Evolutionary conservation across 2,888 invertebrate genomes (phyloP).

Genomic region (Heliconius ethilla): DNA sequence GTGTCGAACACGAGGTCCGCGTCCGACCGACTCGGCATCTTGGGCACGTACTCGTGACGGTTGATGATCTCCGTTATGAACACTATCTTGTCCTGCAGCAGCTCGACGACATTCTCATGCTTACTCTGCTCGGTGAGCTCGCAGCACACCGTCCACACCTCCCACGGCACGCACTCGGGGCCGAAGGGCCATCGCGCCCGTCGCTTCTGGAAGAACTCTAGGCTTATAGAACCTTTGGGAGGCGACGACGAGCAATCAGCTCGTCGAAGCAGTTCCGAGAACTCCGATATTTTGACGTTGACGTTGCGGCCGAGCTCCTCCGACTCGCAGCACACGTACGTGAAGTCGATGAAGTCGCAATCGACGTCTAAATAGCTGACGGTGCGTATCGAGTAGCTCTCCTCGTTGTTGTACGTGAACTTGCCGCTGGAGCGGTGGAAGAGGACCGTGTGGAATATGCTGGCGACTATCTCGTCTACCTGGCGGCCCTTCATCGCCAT

Average conservation of each 20-base stretch:
- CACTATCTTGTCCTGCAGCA: slow-evolving; percentile 95
- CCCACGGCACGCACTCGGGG: slow-evolving; percentile 97
- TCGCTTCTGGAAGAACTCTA: slow-evolving; percentile 97
- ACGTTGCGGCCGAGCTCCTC: slow-evolving; percentile 87
- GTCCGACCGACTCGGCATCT: slow-evolving; percentile 96
- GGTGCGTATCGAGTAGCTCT: slow-evolving; percentile 97
- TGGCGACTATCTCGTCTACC: slow-evolving; percentile 94
- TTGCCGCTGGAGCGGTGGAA: slow-evolving; percentile 95
- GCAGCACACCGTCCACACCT: slow-evolving; percentile 97
- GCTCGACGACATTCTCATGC: slow-evolving; percentile 93
- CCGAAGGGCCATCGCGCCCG: slow-evolving; percentile 94
- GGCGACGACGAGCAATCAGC: slow-evolving; percentile 83
- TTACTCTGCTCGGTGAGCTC: slow-evolving; percentile 93
- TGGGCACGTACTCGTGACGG: slow-evolving; percentile 96
- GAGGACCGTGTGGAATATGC: slow-evolving; percentile 95
- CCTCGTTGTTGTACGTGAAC: slow-evolving; percentile 96
- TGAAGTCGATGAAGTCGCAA: slow-evolving; percentile 98
- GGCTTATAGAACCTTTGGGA: slow-evolving; percentile 92
- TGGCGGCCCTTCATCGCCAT: slow-evolving; percentile 94
- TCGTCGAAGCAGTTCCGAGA: slow-evolving; percentile 89
- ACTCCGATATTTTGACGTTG: slow-evolving; percentile 88
- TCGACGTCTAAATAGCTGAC: slow-evolving; percentile 98
- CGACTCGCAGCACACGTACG: slow-evolving; percentile 97
- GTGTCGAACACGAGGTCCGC: slow-evolving; percentile 97
- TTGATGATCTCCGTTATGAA: slow-evolving; percentile 98